Base-by-base conservation (phyloP, 2,888 invertebrate species). In the Hirudinaria manillensis region DNA sequence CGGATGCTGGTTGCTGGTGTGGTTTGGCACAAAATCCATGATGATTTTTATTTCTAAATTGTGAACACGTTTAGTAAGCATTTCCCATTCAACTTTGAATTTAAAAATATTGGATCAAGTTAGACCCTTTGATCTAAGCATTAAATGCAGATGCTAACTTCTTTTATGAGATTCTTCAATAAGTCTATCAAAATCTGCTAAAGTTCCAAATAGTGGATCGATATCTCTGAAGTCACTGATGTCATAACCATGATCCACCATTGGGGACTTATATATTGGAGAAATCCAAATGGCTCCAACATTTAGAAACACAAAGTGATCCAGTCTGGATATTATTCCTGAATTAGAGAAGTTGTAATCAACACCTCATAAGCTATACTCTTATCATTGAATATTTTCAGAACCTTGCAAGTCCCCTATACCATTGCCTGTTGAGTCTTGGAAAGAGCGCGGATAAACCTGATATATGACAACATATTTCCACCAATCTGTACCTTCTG, bases 201-300 rank as follows among this genome's bases (percentile, higher is more conserved):
- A 86, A 0, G 89, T 90, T 0, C 94, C 93, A 82, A 90, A 93
- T 74, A 89, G 88, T 0, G 89, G 84, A 79, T 93, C 90, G 38
- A 94, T 89, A 29, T 88, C 88, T 74, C 86, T 89, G 84, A 91
- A 93, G 85, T 93, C 89, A 38, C 91, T 77, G 80, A 94, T 91
- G 82, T 94, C 94, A 81, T 94, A 94, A 0, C 94, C 94, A 83
- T 91, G 91, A 85, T 94, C 94, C 0, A 89, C 87, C 91, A 92
- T 91, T 0, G 93, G 93, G 0, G 93, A 93, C 75, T 87, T 87
- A 85, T 90, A 93, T 80, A 94, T 91, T 0, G 94, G 93, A 0
- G 92, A 93, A 76, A 94, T 86, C 93, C 93, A 93, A 75, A 92
- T 88, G 0, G 90, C 91, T 13, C 89, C 89, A 0, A 93, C 88